phyloP scores from a whole-genome alignment of 1,140 invertebrate genomes.

The Hylyphantes graminicola region DNA sequence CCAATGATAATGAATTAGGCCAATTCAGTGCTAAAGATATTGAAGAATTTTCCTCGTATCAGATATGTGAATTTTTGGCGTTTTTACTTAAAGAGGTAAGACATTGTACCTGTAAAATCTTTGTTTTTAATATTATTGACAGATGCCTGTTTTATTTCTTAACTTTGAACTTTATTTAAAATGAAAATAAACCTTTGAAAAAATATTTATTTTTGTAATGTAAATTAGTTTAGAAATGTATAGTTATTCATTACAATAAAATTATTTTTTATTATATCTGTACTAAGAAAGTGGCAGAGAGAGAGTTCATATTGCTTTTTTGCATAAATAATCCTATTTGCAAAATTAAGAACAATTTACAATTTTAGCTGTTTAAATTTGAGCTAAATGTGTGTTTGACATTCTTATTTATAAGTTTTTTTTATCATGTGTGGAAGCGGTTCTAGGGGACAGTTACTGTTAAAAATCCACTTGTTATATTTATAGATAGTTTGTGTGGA shows the following conservation, averaged over 20 bases:
- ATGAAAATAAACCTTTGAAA: neutral
- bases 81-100: slow-evolving; percentile 73
- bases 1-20: slow-evolving; percentile 67
- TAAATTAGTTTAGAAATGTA: neutral
- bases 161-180: neutral
- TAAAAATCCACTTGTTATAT: no score
- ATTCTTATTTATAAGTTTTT: no score
- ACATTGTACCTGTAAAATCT: neutral
- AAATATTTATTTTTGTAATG: neutral
- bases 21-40: slow-evolving; percentile 72
- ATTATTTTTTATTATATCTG: neutral
- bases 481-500: no score
- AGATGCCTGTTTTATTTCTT: neutral
- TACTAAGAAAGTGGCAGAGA: no score
- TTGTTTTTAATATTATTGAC: neutral
- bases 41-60: slow-evolving; percentile 74
- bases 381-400: no score
- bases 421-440: no score
- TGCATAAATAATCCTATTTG: no score
- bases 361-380: no score
- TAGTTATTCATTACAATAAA: neutral
- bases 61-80: slow-evolving; percentile 80
- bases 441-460: no score
- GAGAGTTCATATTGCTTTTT: no score
- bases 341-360: no score